phyloP scores from a whole-genome alignment of 2,888 invertebrate genomes.

The Hermaeophaga mercurialis region DNA sequence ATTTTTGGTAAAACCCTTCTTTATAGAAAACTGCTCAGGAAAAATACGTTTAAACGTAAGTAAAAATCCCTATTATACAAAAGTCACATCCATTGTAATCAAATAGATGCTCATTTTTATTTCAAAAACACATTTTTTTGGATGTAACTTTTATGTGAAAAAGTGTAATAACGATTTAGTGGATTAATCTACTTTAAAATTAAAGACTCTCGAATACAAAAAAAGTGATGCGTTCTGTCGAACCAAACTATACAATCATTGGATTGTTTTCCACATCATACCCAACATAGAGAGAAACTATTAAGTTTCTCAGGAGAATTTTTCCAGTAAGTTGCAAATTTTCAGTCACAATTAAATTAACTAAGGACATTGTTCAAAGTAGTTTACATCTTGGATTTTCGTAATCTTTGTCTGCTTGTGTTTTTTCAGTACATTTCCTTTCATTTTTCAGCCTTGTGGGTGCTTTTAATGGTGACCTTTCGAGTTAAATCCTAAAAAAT shows the following conservation, averaged over 20 bases:
- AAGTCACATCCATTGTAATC: conserved; percentile 18
- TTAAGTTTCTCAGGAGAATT: conserved; percentile 39
- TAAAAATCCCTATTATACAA: conserved; percentile 10
- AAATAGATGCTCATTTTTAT: neutral
- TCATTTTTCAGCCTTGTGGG: conserved; percentile 8
- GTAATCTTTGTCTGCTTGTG: conserved; percentile 23
- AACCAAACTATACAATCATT: conserved; percentile 31
- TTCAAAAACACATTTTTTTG: conserved; percentile 8
- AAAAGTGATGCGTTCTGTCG: conserved; percentile 16
- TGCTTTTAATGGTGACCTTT: conserved; percentile 11
- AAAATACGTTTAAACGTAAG: conserved; percentile 21
- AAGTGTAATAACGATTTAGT: conserved; percentile 6
- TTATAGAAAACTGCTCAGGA: conserved; percentile 28
- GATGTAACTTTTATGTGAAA: conserved; percentile 13
- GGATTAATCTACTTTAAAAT: neutral
- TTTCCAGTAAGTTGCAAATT: conserved; percentile 35
- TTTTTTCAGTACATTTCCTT: conserved; percentile 6
- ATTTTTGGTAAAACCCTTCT: no score
- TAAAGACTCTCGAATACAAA: neutral
- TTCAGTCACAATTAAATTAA: conserved; percentile 27
- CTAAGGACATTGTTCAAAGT: conserved; percentile 32
- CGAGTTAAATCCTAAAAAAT: no score
- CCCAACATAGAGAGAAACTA: conserved; percentile 37
- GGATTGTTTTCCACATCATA: conserved; percentile 30
- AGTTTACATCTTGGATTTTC: conserved; percentile 25